Evolutionary conservation across 2,113 vertebrate genomes (phyloP).

Genomic region (Leptobrachium ailaonicum): DNA sequence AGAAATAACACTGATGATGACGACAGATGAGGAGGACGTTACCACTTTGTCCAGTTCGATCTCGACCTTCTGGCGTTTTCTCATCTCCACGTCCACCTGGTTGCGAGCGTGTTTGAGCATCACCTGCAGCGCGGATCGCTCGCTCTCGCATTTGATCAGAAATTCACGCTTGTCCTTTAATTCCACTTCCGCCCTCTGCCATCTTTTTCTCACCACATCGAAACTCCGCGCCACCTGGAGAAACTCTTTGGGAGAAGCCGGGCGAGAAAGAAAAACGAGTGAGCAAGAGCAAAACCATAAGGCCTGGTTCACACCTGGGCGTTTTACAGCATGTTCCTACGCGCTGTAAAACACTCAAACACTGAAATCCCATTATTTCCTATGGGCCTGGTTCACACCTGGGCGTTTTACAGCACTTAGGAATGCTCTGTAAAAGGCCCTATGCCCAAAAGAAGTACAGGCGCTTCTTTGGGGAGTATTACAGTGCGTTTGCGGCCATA

Average conservation of each 20-base stretch:
- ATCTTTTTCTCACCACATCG: slow-evolving; percentile 67
- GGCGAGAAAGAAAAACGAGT: neutral
- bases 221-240: slow-evolving; percentile 63
- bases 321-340: no score
- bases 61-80: slow-evolving; percentile 74
- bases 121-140: slow-evolving; percentile 75
- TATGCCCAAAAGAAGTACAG: no score
- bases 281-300: neutral
- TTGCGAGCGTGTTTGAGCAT: slow-evolving; percentile 82
- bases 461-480: no score
- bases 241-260: slow-evolving; percentile 56
- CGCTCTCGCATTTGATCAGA: slow-evolving; percentile 71
- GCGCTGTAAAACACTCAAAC: no score
- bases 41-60: slow-evolving; percentile 78
- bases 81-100: slow-evolving; percentile 85
- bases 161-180: slow-evolving; percentile 69
- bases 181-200: slow-evolving; percentile 69
- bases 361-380: no score
- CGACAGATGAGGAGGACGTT: neutral
- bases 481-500: no score
- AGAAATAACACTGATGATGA: no score
- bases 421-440: no score
- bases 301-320: no score
- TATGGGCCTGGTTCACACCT: no score
- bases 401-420: no score